Conservation (phyloP, 2,113 vertebrate species). For the Thalassarche chlororhynchos region DNA sequence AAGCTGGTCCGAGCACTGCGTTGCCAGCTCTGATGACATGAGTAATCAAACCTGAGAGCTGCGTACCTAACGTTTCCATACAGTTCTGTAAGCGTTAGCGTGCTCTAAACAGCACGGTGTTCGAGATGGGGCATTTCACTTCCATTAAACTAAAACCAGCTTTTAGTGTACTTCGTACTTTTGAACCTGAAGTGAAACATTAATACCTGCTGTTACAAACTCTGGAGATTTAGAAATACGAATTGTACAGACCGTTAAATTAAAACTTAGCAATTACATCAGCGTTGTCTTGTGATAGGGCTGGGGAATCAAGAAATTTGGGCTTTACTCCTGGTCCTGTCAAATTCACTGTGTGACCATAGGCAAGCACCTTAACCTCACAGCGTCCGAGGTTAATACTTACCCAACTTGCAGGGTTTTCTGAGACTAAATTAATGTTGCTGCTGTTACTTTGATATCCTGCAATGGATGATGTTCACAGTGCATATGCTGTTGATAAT, state of each 20-base stretch:
- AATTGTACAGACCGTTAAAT: not conserved
- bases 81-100: not conserved
- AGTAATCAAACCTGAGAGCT: not conserved
- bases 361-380: slow-evolving; percentile 1
- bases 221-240: not conserved
- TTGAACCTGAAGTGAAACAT: not conserved
- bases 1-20: not conserved
- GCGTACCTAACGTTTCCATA: not conserved
- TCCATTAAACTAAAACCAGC: not conserved
- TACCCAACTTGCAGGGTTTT: not conserved
- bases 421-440: not conserved
- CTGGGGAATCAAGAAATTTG: not conserved
- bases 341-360: not conserved
- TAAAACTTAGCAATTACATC: not conserved
- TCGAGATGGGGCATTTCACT: not conserved
- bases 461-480: not conserved
- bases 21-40: not conserved
- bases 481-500: not conserved
- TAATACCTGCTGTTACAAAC: not conserved
- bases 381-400: not conserved
- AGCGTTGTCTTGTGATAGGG: not conserved
- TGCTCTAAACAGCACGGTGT: not conserved
- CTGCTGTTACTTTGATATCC: not conserved
- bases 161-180: not conserved
- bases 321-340: not conserved